Percentiles rank a stretch among this genome's conserved stretches.
Conservation (phyloP, 2,888 invertebrate genomes). For the Trissonchulus latispiculum region DNA sequence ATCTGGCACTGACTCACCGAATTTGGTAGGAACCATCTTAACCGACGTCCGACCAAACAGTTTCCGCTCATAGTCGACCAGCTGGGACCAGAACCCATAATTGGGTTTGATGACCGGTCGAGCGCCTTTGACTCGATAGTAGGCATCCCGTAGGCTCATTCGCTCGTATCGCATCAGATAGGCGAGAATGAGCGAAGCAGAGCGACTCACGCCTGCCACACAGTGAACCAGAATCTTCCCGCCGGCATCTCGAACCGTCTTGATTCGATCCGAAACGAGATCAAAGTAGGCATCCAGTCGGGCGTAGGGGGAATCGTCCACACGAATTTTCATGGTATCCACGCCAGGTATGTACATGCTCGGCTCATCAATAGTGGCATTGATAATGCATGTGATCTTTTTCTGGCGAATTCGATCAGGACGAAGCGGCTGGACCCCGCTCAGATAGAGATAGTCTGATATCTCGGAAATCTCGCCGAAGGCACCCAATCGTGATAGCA, state of each 20-base stretch:
- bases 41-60: slow-evolving; percentile 29
- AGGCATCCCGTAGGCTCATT: slow-evolving; percentile 65
- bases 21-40: not conserved
- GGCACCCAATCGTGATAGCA: slow-evolving; percentile 29
- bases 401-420: slow-evolving; percentile 59
- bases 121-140: slow-evolving; percentile 19
- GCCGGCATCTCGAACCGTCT: slow-evolving; percentile 31
- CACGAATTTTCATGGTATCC: slow-evolving; percentile 60
- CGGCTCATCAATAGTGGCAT: slow-evolving; percentile 71
- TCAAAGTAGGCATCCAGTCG: slow-evolving; percentile 67
- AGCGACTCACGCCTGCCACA: slow-evolving; percentile 77
- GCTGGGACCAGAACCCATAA: slow-evolving; percentile 76
- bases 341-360: slow-evolving; percentile 46
- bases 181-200: slow-evolving; percentile 70
- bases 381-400: slow-evolving; percentile 63
- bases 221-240: slow-evolving; percentile 74
- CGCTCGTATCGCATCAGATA: slow-evolving; percentile 73
- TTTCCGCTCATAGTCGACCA: slow-evolving; percentile 64
- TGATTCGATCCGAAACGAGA: slow-evolving; percentile 43
- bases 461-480: slow-evolving; percentile 54
- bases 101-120: slow-evolving; percentile 76
- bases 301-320: slow-evolving; percentile 63
- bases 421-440: slow-evolving; percentile 65
- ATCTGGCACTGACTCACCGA: slow-evolving; percentile 19
- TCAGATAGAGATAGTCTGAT: slow-evolving; percentile 62